Evolutionary conservation across 1,140 invertebrate genomes (phyloP).

Genomic region (Homarus americanus): DNA sequence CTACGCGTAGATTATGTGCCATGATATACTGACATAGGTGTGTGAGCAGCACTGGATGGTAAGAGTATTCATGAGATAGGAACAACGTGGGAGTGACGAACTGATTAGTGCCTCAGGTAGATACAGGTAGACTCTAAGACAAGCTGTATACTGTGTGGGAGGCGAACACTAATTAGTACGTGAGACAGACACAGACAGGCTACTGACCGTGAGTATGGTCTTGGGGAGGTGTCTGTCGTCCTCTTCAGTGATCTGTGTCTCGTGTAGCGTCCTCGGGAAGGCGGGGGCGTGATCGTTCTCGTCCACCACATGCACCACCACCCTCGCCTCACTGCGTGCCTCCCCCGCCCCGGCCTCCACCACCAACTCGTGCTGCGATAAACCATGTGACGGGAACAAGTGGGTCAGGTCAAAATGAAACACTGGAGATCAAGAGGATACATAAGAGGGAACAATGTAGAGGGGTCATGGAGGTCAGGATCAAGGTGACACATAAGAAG

Average conservation of each 20-base stretch:
- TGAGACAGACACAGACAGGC: background rate
- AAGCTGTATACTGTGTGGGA: background rate
- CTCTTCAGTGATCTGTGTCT: slow-evolving; percentile 69
- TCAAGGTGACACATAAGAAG: no score
- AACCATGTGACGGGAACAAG: no score
- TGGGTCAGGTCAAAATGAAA: no score
- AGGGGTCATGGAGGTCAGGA: no score
- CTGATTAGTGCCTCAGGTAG: background rate
- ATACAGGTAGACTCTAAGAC: background rate
- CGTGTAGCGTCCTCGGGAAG: slow-evolving; percentile 59
- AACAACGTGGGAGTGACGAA: background rate
- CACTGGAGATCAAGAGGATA: no score
- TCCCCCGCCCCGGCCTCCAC: slow-evolving; percentile 34
- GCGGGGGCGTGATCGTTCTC: slow-evolving; percentile 59
- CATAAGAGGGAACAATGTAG: no score
- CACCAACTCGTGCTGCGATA: slow-evolving; percentile 54
- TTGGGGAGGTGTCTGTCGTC: slow-evolving; percentile 68
- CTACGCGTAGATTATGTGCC: no score
- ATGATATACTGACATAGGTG: no score
- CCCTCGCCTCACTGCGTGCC: slow-evolving; percentile 50
- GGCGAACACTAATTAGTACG: background rate
- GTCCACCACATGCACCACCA: slow-evolving; percentile 50
- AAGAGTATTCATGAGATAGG: no score
- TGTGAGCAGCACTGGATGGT: no score
- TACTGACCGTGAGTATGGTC: slow-evolving; percentile 22